Evolutionary conservation across 2,113 vertebrate species (phyloP).

Genomic region (Danionella cerebrum): DNA sequence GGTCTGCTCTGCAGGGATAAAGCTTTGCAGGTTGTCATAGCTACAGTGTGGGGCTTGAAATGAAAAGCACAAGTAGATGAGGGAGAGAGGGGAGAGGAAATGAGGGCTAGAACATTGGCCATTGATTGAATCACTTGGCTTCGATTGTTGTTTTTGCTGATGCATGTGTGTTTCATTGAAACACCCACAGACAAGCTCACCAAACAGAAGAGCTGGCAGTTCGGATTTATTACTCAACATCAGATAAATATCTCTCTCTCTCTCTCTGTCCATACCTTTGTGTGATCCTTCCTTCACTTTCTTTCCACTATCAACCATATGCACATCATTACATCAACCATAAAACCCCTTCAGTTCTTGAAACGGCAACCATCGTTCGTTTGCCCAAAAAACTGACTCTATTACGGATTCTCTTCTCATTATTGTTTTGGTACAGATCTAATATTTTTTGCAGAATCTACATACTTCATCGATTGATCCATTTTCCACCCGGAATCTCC

Average conservation of each 20-base stretch:
- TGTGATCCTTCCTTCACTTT: no score
- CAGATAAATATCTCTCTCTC: background rate
- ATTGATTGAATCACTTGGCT: slow-evolving; percentile 14
- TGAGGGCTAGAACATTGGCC: background rate
- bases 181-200: background rate
- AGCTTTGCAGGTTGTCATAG: slow-evolving; percentile 35
- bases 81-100: background rate
- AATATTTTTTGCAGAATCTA: slow-evolving; percentile 20
- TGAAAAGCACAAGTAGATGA: background rate
- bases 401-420: no score
- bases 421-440: no score
- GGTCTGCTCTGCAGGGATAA: slow-evolving; percentile 4
- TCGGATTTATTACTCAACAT: background rate
- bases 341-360: no score
- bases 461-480: slow-evolving; percentile 90
- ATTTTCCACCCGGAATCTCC: slow-evolving; percentile 95
- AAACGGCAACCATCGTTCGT: no score
- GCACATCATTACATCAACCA: background rate
- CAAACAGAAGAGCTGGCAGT: background rate
- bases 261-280: background rate
- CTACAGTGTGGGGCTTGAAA: slow-evolving; percentile 31
- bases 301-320: no score
- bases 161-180: slow-evolving; percentile 4
- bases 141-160: background rate
- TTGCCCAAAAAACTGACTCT: no score